Conservation (phyloP, 37 sponge, comb jelly and placozoan genomes). For the Spongilla lacustris region DNA sequence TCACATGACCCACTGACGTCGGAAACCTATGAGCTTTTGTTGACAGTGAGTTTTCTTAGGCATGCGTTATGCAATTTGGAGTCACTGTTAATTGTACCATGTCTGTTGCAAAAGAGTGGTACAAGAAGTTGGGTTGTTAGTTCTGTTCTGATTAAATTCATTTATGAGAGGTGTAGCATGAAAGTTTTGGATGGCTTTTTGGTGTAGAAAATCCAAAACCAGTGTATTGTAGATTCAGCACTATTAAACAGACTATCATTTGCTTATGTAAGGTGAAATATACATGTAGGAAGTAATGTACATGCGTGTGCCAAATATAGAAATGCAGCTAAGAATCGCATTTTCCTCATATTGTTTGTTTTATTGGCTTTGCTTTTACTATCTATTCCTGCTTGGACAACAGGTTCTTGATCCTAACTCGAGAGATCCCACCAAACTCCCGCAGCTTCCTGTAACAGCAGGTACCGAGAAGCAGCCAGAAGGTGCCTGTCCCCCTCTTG, state of each 20-base stretch:
- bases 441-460: background rate
- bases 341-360: too few species aligned
- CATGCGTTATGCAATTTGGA: background rate
- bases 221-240: too few species aligned
- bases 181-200: too few species aligned
- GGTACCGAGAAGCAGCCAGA: background rate
- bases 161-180: too few species aligned
- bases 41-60: slow-evolving; percentile 21
- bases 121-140: background rate
- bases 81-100: too few species aligned
- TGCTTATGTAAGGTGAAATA: too few species aligned
- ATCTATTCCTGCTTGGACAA: background rate
- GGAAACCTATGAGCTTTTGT: slow-evolving; percentile 68
- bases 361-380: background rate
- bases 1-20: slow-evolving; percentile 87
- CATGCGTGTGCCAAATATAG: too few species aligned
- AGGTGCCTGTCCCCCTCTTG: background rate
- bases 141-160: too few species aligned
- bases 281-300: too few species aligned
- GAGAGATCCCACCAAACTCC: background rate
- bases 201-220: too few species aligned
- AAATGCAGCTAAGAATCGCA: too few species aligned
- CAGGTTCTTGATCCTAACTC: slow-evolving; percentile 1
- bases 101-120: background rate
- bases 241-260: too few species aligned